These are phyloP conservation scores for Tapirus terrestris DNA, from an alignment of 2,113 vertebrate genomes.

Conservation along the genomic window DNA sequence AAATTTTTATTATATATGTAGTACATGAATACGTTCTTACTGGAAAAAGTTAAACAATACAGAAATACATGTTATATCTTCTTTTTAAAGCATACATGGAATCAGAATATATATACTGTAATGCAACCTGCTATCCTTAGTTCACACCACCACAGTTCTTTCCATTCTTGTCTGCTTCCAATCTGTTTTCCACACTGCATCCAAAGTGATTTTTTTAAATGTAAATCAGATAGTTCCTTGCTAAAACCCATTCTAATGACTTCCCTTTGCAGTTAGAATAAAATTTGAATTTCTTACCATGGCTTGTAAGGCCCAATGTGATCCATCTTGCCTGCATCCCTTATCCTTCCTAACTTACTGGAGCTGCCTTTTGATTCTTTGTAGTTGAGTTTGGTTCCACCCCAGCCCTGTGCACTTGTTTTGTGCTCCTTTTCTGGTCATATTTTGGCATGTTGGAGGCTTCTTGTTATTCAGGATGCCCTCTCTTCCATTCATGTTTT, in stretches of 20 bases:
- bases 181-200: not conserved
- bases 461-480: not conserved
- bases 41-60: not conserved
- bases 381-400: not conserved
- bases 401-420: not conserved
- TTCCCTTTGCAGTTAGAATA: not conserved
- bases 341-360: not conserved
- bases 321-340: not conserved
- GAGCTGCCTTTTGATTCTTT: not conserved
- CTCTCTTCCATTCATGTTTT: not conserved
- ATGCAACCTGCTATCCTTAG: not conserved
- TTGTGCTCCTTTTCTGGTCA: not conserved
- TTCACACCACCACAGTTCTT: not conserved
- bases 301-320: not conserved
- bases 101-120: not conserved
- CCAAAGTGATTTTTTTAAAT: not conserved
- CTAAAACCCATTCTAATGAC: not conserved
- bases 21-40: not conserved
- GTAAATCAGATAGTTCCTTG: not conserved
- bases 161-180: not conserved
- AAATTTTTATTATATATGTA: constrained; percentile 5
- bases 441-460: not conserved
- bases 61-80: not conserved
- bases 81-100: not conserved
- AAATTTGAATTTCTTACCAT: not conserved